Percentiles rank a stretch among this genome's conserved stretches.
Evolutionary conservation across 2,888 invertebrate species (phyloP).

Genomic region (Clunio marinus): DNA sequence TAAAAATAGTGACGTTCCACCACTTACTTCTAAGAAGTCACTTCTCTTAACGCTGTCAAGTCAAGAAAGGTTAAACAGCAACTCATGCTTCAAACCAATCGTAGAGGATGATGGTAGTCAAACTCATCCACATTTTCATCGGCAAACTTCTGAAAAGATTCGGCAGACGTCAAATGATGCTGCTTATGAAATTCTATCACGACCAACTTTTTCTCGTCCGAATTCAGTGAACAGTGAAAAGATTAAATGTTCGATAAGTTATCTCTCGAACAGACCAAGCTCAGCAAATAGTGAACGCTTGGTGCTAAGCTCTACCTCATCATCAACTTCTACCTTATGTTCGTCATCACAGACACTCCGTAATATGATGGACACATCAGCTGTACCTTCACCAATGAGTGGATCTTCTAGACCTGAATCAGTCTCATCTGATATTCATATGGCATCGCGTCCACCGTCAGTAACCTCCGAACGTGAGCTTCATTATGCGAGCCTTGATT

Average conservation of each 20-base stretch:
- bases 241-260: constrained; percentile 41
- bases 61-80: constrained; percentile 32
- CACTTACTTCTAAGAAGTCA: constrained; percentile 24
- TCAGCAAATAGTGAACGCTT: constrained; percentile 45
- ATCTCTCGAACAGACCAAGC: constrained; percentile 43
- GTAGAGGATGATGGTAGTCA: constrained; percentile 24
- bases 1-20: constrained; percentile 15
- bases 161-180: constrained; percentile 46
- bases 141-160: constrained; percentile 36
- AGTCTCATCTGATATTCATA: constrained; percentile 45
- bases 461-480: constrained; percentile 53
- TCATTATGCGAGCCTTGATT: constrained; percentile 64
- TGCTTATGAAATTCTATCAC: constrained; percentile 46
- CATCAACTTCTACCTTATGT: constrained; percentile 43
- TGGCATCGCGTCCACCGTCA: constrained; percentile 46
- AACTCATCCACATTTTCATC: constrained; percentile 8
- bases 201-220: constrained; percentile 46
- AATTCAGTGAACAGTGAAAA: constrained; percentile 49
- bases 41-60: constrained; percentile 18
- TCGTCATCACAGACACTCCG: constrained; percentile 39
- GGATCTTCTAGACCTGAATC: constrained; percentile 47
- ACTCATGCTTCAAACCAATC: constrained; percentile 37
- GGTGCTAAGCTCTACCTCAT: constrained; percentile 43
- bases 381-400: constrained; percentile 40
- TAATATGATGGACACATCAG: constrained; percentile 38